Evolutionary conservation across 1,140 invertebrate species (phyloP), one percentile per base, ranked within the genome.

Genomic region (Trypoxylus dichotomus): DNA sequence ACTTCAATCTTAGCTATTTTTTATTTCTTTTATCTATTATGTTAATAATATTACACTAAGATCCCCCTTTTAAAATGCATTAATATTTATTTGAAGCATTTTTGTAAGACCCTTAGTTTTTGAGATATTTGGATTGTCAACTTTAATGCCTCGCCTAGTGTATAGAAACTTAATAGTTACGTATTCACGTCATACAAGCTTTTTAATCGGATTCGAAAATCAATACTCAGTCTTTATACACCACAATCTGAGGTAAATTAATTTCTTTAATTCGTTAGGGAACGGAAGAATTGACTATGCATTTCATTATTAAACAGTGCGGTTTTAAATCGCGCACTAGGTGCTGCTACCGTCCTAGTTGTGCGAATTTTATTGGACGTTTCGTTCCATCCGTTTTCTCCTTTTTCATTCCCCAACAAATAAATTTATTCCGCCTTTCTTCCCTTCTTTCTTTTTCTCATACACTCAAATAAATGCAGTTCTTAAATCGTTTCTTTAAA

Each of bases 401-500:
- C 7, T 24, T 68, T 68, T 68, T 27, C 15, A 6, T 68, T 27
- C 11, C 19, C 24, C 21, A 29, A 21, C 24, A 29, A 68, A 68
- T 68, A 68, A 68, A 68, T 68, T 68, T 68, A 29, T 29, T 24
- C 24, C 8, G 10, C 24, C 24, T 29, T 29, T 29, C 60, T 15
- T 24, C 24, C 6, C 60, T 15, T 24, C 60, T 8, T 24, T 25
- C 60, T 25, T 29, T 13, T 29, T 25, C 60, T 25, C 19, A 25
- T 68, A 54, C 60, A 68, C 60, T 68, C 60, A 3, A 68, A 68
- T 24, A 24, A 68, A 68, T 68, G 60, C 60, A 68, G 24, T 68
- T 68, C 60, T 68, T 68, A 24, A 68, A 68, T 29, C 60, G 60
- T 68, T 27, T 68, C 60, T 68, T 68, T 68, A 68, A 68, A 68